These are phyloP conservation scores for Drosophila ustulata DNA, from an alignment of 2,888 invertebrate genomes.

Conservation along the genomic window DNA sequence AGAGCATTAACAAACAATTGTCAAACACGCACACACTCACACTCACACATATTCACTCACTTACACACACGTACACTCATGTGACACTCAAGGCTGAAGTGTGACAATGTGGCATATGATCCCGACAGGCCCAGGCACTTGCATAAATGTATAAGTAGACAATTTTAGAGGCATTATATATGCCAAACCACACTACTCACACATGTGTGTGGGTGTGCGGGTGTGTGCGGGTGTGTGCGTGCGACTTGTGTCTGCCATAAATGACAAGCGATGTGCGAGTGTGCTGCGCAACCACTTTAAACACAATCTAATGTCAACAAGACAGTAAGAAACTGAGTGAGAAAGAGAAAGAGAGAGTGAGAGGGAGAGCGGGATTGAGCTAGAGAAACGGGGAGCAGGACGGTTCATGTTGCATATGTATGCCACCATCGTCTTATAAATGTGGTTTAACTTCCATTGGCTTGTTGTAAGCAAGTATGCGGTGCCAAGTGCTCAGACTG, in stretches of 20 bases:
- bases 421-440: conserved; percentile 71
- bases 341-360: conserved; percentile 15
- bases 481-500: conserved; percentile 25
- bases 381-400: background rate
- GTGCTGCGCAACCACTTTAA: conserved; percentile 71
- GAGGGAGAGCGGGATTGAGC: background rate
- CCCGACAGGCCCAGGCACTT: conserved; percentile 58
- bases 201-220: conserved; percentile 12
- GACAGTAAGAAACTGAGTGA: conserved; percentile 31
- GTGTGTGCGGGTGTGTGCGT: conserved; percentile 8
- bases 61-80: conserved; percentile 24
- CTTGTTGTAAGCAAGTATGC: conserved; percentile 55
- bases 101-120: conserved; percentile 74
- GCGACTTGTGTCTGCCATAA: conserved; percentile 20
- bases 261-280: conserved; percentile 26
- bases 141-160: conserved; percentile 76
- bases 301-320: conserved; percentile 77
- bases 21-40: conserved; percentile 39
- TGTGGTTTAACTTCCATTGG: conserved; percentile 77
- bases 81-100: conserved; percentile 51
- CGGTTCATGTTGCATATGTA: conserved; percentile 46
- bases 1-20: conserved; percentile 74
- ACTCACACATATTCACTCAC: conserved; percentile 1
- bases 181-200: conserved; percentile 30
- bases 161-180: conserved; percentile 68